Conservation (phyloP, 2,797 vertebrate genomes). For the Tinamus major region DNA sequence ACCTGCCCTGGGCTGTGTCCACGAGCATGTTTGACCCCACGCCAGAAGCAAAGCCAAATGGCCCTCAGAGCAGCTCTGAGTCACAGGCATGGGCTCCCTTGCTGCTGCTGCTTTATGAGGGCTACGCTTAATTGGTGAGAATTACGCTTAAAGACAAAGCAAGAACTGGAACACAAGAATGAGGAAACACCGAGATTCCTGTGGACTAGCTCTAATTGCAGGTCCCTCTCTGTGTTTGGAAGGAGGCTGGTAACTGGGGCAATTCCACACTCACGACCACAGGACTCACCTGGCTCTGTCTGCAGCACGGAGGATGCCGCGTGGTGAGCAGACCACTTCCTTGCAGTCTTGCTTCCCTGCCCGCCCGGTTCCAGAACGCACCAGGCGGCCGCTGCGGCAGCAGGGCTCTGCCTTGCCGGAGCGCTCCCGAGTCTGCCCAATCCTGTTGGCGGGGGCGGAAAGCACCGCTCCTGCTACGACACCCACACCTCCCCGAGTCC, state of each 20-base stretch:
- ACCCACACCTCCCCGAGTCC: fast-evolving
- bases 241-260: not conserved
- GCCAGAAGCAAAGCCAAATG: not conserved
- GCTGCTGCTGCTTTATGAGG: not conserved
- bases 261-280: not conserved
- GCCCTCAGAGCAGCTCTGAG: not conserved
- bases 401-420: too few species aligned
- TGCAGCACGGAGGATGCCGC: not conserved
- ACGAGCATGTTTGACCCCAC: not conserved
- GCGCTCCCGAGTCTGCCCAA: not conserved
- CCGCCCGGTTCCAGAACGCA: not conserved
- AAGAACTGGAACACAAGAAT: not conserved
- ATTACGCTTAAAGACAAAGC: not conserved
- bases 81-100: not conserved
- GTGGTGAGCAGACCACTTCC: not conserved
- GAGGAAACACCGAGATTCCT: not conserved
- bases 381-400: not conserved
- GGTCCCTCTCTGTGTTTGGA: not conserved
- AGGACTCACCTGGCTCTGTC: not conserved
- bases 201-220: not conserved
- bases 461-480: fast-evolving
- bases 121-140: not conserved
- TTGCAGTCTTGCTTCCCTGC: not conserved
- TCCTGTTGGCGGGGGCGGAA: not conserved
- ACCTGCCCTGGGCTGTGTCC: not conserved